A percentile compares a stretch with the other conserved stretches of the same genome.
These are phyloP conservation scores for Tamias sibiricus DNA, from an alignment of 2,113 vertebrate species.

Conservation along the genomic window DNA sequence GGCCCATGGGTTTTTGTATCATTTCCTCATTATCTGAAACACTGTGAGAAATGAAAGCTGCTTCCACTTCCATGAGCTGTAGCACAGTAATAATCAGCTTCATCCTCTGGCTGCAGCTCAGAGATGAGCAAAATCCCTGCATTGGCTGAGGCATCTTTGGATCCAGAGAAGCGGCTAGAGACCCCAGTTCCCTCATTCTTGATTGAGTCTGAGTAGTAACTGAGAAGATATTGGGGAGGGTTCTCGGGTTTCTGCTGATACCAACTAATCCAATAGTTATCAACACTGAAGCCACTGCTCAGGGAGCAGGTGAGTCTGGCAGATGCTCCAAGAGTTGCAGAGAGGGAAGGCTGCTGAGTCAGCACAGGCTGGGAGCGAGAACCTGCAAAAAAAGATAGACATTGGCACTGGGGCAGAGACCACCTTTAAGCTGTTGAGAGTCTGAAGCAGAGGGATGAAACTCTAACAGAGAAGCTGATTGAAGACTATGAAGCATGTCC, in stretches of 20 bases:
- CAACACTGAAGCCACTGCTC: neutral
- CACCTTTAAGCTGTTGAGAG: neutral
- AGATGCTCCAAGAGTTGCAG: neutral
- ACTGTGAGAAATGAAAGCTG: neutral
- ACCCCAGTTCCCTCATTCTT: neutral
- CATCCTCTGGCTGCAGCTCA: no score
- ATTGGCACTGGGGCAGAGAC: accelerated
- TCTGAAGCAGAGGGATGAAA: neutral
- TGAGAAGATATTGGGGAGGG: neutral
- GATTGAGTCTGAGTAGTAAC: neutral
- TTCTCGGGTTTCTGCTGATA: neutral
- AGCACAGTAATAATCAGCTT: neutral
- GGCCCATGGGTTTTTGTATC: neutral
- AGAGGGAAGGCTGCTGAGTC: neutral
- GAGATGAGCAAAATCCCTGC: neutral
- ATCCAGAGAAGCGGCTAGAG: neutral
- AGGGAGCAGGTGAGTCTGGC: neutral
- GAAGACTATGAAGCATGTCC: no score
- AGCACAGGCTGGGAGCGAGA: neutral
- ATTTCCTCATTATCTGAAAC: neutral
- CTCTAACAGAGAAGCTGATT: no score
- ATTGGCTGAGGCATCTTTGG: neutral
- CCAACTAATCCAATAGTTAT: accelerated
- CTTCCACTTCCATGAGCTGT: neutral
- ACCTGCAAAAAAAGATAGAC: neutral